Conservation (phyloP, 2,797 vertebrate species). For the Coreius guichenoti region DNA sequence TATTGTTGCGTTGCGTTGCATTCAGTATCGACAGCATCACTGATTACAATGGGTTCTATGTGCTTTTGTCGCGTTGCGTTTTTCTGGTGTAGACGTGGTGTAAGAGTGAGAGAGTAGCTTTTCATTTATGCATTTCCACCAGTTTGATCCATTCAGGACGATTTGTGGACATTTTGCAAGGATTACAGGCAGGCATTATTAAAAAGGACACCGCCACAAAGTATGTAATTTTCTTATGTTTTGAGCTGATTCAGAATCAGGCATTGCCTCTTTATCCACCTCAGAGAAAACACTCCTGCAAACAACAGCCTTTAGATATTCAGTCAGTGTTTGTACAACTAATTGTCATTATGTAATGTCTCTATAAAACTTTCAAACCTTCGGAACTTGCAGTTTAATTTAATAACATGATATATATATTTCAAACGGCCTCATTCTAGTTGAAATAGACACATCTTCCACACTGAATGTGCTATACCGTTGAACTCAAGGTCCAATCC, state of each 20-base stretch:
- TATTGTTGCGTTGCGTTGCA: too few species aligned
- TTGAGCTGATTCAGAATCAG: background rate
- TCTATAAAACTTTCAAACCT: background rate
- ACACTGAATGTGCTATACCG: constrained; percentile 5
- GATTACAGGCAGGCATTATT: background rate
- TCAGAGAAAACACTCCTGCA: background rate
- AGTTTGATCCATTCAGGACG: too few species aligned
- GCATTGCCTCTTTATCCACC: background rate
- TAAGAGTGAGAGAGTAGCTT: too few species aligned
- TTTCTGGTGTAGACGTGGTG: too few species aligned
- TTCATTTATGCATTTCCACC: too few species aligned
- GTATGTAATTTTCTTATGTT: background rate
- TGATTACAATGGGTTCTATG: too few species aligned
- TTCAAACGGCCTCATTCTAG: background rate
- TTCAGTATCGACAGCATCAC: too few species aligned
- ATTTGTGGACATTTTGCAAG: background rate
- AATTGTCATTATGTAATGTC: background rate
- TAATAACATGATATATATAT: background rate
- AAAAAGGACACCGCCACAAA: background rate
- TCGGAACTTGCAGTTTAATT: background rate
- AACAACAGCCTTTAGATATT: background rate
- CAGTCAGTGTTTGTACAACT: background rate
- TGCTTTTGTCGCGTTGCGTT: too few species aligned
- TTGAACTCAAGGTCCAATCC: background rate
- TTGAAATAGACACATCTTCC: background rate